These are phyloP conservation scores for Calosoma granatense DNA, from an alignment of 1,140 invertebrate genomes.

Conservation along the genomic window DNA sequence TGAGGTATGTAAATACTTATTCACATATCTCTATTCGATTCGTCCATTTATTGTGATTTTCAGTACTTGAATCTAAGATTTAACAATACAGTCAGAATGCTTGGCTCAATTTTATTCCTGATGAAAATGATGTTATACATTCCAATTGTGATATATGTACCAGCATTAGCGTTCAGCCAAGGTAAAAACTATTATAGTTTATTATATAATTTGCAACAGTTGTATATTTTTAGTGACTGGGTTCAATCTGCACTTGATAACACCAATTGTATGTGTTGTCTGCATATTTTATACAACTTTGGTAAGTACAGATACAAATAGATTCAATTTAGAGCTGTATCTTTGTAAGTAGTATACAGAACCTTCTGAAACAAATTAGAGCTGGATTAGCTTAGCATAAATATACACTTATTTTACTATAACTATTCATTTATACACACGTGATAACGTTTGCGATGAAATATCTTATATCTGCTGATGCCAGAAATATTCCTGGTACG, in stretches of 20 bases:
- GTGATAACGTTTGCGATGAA: conserved; percentile 14
- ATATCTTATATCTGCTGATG: conserved; percentile 15
- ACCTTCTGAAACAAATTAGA: conserved; percentile 7
- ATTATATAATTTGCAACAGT: conserved; percentile 15
- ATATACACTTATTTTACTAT: not conserved
- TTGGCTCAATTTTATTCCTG: conserved; percentile 56
- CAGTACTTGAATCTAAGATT: conserved; percentile 68
- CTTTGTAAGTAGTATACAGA: not conserved
- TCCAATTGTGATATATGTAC: conserved; percentile 83
- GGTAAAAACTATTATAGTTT: conserved; percentile 38
- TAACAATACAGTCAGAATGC: conserved; percentile 47
- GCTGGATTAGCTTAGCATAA: not conserved
- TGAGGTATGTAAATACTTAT: conserved; percentile 49
- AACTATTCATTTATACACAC: conserved; percentile 9
- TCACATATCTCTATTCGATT: not conserved
- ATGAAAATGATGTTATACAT: conserved; percentile 66
- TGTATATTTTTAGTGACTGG: conserved; percentile 51
- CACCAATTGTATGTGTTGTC: conserved; percentile 57
- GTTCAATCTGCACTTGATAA: conserved; percentile 56
- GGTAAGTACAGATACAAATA: conserved; percentile 47
- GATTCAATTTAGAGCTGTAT: conserved; percentile 6
- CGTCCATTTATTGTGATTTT: conserved; percentile 7
- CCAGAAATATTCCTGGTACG: conserved; percentile 17
- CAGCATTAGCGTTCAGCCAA: conserved; percentile 81
- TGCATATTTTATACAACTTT: conserved; percentile 77